Conservation (phyloP, 2,113 vertebrate genomes). For the Okapia johnstoni region DNA sequence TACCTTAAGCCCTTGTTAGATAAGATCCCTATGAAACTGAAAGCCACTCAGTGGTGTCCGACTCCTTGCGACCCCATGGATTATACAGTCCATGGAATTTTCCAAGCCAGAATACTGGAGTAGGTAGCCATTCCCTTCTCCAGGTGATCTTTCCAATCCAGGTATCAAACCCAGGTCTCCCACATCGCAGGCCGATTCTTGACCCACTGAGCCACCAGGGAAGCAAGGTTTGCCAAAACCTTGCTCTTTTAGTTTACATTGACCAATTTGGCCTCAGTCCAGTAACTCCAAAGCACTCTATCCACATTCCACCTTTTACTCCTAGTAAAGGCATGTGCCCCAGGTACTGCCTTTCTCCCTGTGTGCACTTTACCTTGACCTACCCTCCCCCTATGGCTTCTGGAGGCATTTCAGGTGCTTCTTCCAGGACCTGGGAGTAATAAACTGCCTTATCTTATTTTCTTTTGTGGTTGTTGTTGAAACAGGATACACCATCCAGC, state of each 20-base stretch:
- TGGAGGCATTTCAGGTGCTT: background rate
- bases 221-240: background rate
- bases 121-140: background rate
- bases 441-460: background rate
- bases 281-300: background rate
- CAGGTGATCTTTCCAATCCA: background rate
- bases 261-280: background rate
- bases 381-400: fast-evolving
- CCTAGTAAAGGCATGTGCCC: background rate
- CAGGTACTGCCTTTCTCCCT: background rate
- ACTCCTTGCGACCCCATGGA: background rate
- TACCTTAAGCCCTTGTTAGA: background rate
- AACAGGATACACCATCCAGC: background rate
- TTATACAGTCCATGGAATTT: background rate
- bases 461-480: background rate
- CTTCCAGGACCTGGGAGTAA: background rate
- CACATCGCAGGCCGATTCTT: background rate
- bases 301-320: background rate
- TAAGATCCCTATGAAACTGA: background rate
- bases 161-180: background rate
- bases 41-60: background rate
- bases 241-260: background rate
- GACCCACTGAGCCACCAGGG: background rate
- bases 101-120: background rate
- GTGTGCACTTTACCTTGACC: background rate